Conservation (phyloP, 2,113 vertebrate genomes). For the Apistogramma diplotaenia region DNA sequence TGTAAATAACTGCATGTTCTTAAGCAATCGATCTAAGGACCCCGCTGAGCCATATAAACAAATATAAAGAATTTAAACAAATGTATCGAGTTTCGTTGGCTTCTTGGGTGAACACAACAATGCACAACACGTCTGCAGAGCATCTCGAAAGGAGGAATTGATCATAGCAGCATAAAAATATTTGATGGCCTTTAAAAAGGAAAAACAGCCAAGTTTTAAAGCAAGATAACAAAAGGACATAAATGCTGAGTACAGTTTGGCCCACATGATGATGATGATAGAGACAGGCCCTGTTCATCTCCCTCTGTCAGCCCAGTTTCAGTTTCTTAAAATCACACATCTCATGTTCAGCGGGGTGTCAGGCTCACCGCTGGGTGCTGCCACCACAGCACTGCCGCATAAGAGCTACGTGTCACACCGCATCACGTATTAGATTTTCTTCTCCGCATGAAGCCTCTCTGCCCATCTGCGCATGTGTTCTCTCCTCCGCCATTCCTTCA, state of each 20-base stretch:
- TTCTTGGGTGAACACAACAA: background rate
- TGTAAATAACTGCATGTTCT: fast-evolving
- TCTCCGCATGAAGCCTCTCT: conserved; percentile 26
- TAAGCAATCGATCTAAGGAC: background rate
- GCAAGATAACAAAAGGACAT: background rate
- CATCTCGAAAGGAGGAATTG: background rate
- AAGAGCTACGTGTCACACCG: conserved; percentile 33
- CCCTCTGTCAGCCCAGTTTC: background rate
- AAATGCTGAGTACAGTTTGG: background rate
- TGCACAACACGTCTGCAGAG: background rate
- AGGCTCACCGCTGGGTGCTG: conserved; percentile 15
- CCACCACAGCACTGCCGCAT: conserved; percentile 7
- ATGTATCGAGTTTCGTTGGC: background rate
- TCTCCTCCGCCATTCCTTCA: background rate
- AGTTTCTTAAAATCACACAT: background rate
- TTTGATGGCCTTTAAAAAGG: too few relatives aligned
- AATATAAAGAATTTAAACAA: background rate
- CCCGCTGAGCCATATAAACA: too few relatives aligned
- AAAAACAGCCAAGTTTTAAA: background rate
- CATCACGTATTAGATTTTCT: conserved; percentile 38
- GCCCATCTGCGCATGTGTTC: background rate
- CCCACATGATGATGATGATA: background rate
- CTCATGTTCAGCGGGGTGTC: conserved; percentile 29
- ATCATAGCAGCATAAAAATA: background rate
- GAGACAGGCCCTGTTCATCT: background rate